Conservation (phyloP, 2,797 vertebrate species). For the Hydrophis major region DNA sequence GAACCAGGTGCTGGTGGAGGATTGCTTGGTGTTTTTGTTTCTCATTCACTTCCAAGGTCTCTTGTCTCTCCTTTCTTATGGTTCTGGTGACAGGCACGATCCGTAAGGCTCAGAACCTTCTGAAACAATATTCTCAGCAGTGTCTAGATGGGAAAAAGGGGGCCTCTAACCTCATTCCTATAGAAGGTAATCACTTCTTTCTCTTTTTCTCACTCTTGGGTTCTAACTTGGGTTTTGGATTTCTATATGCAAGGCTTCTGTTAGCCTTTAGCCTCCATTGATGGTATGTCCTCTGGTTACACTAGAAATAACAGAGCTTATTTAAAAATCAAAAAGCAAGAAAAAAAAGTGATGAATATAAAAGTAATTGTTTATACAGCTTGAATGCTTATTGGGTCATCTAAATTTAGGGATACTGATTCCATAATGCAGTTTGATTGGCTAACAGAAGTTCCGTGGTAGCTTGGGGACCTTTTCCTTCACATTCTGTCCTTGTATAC, state of each 20-base stretch:
- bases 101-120: conserved; percentile 99
- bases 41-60: conserved; percentile 86
- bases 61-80: conserved; percentile 74
- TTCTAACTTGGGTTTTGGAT: conserved; percentile 52
- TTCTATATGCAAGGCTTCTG: conserved; percentile 65
- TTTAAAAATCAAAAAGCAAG: neutral
- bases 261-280: conserved; percentile 36
- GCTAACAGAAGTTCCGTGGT: conserved; percentile 68
- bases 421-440: conserved; percentile 34
- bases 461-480: conserved; percentile 51
- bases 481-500: conserved; percentile 57
- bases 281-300: neutral
- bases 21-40: conserved; percentile 69
- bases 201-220: conserved; percentile 56
- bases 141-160: conserved; percentile 99
- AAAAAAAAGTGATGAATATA: neutral
- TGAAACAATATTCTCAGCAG: conserved; percentile 99
- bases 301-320: neutral
- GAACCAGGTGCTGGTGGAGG: conserved; percentile 73
- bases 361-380: neutral
- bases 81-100: conserved; percentile 96
- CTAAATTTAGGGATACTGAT: conserved; percentile 21
- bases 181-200: conserved; percentile 90
- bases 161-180: conserved; percentile 98
- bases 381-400: neutral